phyloP scores from a whole-genome alignment of 2,113 vertebrate species.

The Chloebia gouldiae region DNA sequence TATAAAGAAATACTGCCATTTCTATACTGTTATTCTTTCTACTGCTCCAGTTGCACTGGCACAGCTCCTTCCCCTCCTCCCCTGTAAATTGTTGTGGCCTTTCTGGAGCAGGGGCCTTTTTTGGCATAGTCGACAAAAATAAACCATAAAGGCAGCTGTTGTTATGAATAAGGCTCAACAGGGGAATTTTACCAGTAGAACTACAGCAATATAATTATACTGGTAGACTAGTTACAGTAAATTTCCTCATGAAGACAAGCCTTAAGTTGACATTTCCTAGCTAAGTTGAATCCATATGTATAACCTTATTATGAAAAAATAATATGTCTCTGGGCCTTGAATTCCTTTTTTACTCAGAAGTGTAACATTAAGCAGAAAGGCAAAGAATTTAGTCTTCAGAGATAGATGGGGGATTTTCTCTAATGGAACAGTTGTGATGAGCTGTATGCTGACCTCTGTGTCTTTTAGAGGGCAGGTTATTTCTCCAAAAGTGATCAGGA shows the following conservation, averaged over 20 bases:
- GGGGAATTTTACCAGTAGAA: constrained; percentile 50
- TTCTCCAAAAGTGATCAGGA: not conserved
- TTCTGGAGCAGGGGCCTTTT: constrained; percentile 57
- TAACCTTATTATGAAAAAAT: constrained; percentile 29
- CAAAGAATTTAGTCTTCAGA: constrained; percentile 7
- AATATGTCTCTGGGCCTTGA: constrained; percentile 4
- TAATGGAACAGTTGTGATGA: not conserved
- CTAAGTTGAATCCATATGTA: constrained; percentile 63
- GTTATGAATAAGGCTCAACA: constrained; percentile 48
- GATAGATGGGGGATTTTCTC: not conserved
- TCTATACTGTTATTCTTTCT: not conserved
- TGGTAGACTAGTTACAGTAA: constrained; percentile 49
- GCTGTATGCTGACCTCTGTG: not conserved
- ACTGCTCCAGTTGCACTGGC: not conserved
- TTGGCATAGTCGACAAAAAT: constrained; percentile 42
- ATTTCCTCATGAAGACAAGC: constrained; percentile 55
- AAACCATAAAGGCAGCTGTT: constrained; percentile 55
- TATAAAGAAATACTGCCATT: not conserved
- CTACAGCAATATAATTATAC: constrained; percentile 48
- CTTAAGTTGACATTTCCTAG: constrained; percentile 63
- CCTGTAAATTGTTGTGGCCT: constrained; percentile 41
- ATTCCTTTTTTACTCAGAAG: constrained; percentile 49
- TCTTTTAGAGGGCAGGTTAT: not conserved
- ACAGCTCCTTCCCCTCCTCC: constrained; percentile 1
- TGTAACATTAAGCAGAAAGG: constrained; percentile 20